Conservation (phyloP, 2,797 vertebrate species). For the Antennarius maculatus region DNA sequence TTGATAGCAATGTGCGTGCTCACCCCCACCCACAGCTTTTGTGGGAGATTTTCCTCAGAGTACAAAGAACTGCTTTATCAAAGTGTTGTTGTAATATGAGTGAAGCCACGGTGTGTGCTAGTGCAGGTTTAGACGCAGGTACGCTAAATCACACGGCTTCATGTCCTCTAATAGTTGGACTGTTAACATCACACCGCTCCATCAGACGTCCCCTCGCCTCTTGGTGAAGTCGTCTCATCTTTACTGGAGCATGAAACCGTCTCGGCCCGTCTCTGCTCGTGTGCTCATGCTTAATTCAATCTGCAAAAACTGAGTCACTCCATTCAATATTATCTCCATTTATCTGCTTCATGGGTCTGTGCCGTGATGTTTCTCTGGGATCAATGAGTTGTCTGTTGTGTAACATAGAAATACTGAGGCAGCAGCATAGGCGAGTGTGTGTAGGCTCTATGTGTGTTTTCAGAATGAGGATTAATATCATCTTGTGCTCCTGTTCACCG, state of each 20-base stretch:
- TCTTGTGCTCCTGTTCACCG: conserved; percentile 7
- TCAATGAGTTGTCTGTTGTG: conserved; percentile 29
- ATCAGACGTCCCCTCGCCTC: conserved; percentile 15
- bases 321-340: conserved; percentile 57
- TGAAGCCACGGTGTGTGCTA: conserved; percentile 1
- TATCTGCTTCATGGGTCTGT: conserved; percentile 48
- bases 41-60: conserved; percentile 30
- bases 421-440: conserved; percentile 3
- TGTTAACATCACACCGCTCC: not conserved
- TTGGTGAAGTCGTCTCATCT: conserved; percentile 40
- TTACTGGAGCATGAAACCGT: conserved; percentile 40
- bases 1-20: conserved; percentile 30
- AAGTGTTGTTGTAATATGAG: conserved; percentile 1
- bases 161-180: not conserved
- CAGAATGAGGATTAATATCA: conserved; percentile 14
- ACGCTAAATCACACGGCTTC: conserved; percentile 1
- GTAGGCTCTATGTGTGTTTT: not conserved
- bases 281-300: conserved; percentile 61
- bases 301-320: conserved; percentile 61
- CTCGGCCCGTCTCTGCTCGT: conserved; percentile 26
- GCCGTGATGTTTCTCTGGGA: conserved; percentile 39
- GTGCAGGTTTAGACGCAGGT: not conserved
- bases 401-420: conserved; percentile 17
- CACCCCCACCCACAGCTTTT: conserved; percentile 27
- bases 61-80: conserved; percentile 26